phyloP scores from a whole-genome alignment of 2,797 vertebrate genomes.

The Coranthus polyacanthus region DNA sequence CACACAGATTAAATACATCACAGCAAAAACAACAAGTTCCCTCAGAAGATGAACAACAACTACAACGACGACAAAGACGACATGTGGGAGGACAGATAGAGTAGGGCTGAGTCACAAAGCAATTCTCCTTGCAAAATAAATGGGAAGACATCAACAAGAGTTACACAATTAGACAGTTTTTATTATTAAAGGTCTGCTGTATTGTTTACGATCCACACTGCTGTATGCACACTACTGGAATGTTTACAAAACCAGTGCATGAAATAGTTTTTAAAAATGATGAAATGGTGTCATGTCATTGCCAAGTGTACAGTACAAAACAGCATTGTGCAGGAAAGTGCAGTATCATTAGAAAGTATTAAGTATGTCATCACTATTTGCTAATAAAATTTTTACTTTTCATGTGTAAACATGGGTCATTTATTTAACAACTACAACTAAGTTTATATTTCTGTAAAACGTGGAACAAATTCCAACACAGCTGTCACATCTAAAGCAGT shows the following conservation, averaged over 20 bases:
- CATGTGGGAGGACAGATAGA: background rate
- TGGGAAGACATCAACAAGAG: conserved; percentile 5
- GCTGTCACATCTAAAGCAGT: background rate
- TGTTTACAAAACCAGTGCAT: conserved; percentile 51
- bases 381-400: conserved; percentile 33
- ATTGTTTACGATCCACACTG: conserved; percentile 53
- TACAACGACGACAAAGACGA: conserved; percentile 21
- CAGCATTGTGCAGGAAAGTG: conserved; percentile 35
- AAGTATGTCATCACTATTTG: conserved; percentile 25
- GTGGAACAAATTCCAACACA: conserved; percentile 3
- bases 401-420: conserved; percentile 30
- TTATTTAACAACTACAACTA: conserved; percentile 14
- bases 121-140: conserved; percentile 2
- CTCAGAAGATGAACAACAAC: conserved; percentile 9
- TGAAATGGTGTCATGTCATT: conserved; percentile 54
- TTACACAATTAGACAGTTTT: conserved; percentile 49
- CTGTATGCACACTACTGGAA: conserved; percentile 26
- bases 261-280: conserved; percentile 36
- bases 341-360: conserved; percentile 10
- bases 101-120: background rate
- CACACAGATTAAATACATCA: conserved; percentile 37
- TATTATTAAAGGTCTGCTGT: conserved; percentile 56
- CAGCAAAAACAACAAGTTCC: conserved; percentile 17
- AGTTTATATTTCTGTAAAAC: conserved; percentile 25
- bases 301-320: conserved; percentile 77